Conservation (phyloP, 2,113 vertebrate species). For the Arizona elegans region DNA sequence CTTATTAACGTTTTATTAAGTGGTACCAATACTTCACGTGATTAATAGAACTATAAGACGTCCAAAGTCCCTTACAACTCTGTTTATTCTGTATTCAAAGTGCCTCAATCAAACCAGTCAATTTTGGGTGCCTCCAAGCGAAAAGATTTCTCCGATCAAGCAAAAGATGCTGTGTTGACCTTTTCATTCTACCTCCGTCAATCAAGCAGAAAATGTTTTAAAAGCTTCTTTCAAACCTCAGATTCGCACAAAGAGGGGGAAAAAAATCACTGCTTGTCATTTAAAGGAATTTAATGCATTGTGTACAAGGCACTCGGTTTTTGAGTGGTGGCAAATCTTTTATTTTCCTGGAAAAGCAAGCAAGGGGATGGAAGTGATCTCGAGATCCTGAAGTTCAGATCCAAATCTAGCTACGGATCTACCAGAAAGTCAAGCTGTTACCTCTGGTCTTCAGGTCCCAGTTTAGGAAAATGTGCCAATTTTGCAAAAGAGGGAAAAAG, state of each 20-base stretch:
- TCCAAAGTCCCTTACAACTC: not conserved
- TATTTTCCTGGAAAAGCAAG: no score
- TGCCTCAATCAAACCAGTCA: not conserved
- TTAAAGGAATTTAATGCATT: not conserved
- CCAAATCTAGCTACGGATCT: not conserved
- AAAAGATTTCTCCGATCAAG: not conserved
- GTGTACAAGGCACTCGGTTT: no score
- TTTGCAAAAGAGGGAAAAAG: not conserved
- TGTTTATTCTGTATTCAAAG: not conserved
- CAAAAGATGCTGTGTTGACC: not conserved
- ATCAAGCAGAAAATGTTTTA: not conserved
- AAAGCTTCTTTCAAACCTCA: no score
- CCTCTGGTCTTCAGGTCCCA: not conserved
- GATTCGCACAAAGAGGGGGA: not conserved
- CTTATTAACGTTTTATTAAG: not conserved
- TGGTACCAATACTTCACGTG: not conserved
- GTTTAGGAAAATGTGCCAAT: not conserved
- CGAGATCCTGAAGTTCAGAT: not conserved
- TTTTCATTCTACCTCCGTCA: not conserved
- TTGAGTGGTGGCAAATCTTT: rapidly evolving
- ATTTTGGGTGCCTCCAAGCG: not conserved
- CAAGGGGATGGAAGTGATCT: not conserved
- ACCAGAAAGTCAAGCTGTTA: not conserved
- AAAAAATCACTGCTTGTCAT: not conserved
- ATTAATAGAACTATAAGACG: not conserved